phyloP scores from a whole-genome alignment of 2,113 vertebrate species.

The Clupea harengus region DNA sequence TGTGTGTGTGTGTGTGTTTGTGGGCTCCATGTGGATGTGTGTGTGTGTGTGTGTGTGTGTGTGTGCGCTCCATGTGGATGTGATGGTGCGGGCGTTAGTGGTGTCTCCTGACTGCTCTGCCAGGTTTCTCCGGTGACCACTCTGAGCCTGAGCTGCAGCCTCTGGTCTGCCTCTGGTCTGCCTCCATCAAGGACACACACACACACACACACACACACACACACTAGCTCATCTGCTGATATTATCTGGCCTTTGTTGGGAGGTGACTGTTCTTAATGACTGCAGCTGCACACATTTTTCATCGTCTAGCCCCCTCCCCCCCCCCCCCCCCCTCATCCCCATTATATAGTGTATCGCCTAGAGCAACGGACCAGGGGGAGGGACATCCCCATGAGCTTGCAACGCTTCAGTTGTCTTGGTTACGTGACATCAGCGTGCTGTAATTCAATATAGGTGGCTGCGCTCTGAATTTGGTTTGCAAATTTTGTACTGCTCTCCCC shows the following conservation, averaged over 20 bases:
- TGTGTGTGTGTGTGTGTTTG: too few species aligned
- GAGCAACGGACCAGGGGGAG: constrained; percentile 61
- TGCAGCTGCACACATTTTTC: constrained; percentile 62
- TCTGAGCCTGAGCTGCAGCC: background rate
- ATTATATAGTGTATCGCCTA: constrained; percentile 49
- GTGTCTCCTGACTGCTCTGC: background rate
- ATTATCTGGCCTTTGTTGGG: constrained; percentile 50
- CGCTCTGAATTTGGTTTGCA: constrained; percentile 62
- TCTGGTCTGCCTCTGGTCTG: background rate
- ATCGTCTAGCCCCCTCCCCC: constrained; percentile 44
- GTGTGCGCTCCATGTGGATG: background rate
- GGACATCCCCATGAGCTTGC: constrained; percentile 68
- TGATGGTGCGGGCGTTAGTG: background rate
- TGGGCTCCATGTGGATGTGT: too few species aligned
- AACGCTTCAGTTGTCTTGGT: constrained; percentile 78
- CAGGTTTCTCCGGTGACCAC: background rate
- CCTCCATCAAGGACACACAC: constrained; percentile 27
- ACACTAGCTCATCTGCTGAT: constrained; percentile 36
- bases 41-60: too few species aligned
- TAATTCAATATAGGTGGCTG: constrained; percentile 70
- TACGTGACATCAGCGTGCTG: constrained; percentile 70
- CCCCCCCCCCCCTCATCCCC: constrained; percentile 35
- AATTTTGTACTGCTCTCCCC: constrained; percentile 54
- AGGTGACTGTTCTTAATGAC: constrained; percentile 46
- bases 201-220: too few species aligned